Evolutionary conservation across 2,888 invertebrate species (phyloP), one percentile per base, ranked within the genome.

Genomic region (Eurois occulta): DNA sequence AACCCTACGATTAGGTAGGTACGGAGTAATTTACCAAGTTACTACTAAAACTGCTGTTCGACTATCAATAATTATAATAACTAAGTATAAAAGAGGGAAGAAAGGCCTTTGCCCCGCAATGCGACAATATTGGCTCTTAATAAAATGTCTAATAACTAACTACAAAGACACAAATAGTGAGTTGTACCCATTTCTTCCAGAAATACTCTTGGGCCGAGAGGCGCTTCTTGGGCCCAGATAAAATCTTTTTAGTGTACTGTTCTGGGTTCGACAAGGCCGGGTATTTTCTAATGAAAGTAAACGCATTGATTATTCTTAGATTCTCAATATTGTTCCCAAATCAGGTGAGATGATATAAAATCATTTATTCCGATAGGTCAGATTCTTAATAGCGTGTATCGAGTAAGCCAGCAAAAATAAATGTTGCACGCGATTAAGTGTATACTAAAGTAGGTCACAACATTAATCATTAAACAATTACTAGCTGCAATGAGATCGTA

Each of bases 121-220:
- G 7, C 58, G 18, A 60, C 7, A 32, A 58, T 18, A 16, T 32
- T 8, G 58, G 8, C n/a, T 32, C 18, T 1, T 32, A 28, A 58
- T 28, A 60, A 60, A 32, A 32, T 3, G 28, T 18, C 60, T 60
- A 60, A 18, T 32, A 32, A 18, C 32, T 81, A 32, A 18, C 32
- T 81, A 83, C 72, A 62, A 72, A 71, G 52, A 82, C 18, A 67
- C 6, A 38, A 64, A 38, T 48, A 28, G 48, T 38, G 68, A 68
- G 21, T 41, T 74, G 87, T 96, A 96, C 96, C 96, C 95, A 95
- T 95, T 96, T 95, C 89, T 95, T 96, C 96, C 95, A 95, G 86
- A 94, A 95, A 93, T 95, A 95, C 85, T 96, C 95, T 84, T 95
- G 95, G 74, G 95, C 92, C 65, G 94, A 93, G 83, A 95, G 86